Evolutionary conservation across 2,888 invertebrate genomes (phyloP), one percentile per base, ranked within the genome.

Genomic region (Myathropa florea): DNA sequence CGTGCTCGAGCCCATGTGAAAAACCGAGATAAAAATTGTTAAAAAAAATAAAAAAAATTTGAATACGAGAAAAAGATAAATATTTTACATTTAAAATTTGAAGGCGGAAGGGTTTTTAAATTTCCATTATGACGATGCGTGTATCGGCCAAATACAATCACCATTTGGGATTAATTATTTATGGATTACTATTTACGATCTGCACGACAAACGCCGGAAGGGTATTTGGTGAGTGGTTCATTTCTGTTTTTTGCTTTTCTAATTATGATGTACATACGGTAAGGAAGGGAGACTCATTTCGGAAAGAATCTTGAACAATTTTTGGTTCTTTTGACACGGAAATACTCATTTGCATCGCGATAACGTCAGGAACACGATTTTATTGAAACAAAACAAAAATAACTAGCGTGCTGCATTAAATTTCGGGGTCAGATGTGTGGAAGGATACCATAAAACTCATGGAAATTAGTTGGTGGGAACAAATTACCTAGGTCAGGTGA

Each of bases 131-230:
- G 92, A 91, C 91, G 91, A 89, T 90, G 89, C 91, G 92, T 89
- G 90, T 92, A 89, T 91, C 91, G 88, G 91, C 90, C 76, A 91
- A 91, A 91, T 92, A 90, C 89, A 91, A 91, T 90, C 91, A 92
- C 91, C 90, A 91, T 91, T 90, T 91, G 89, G 92, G 91, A 90
- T 91, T 92, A 90, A 92, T 93, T 89, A 92, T 92, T 90, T 91
- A 92, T 89, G 92, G 92, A 89, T 91, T 92, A 90, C 89, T 92
- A 89, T 89, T 93, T 88, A 88, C 90, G 89, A 89, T 90, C 71
- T 89, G 89, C 81, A 84, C 84, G 83, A 88, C 88, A 65, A 82
- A 90, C 86, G 92, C 92, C 36, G 93, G 92, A 83, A 91, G 93
- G 78, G 91, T 93, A 90, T 93, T 93, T 83, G 93, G 93, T 93